A percentile compares a stretch with the other conserved stretches of the same genome.
Conservation (phyloP, 2,113 vertebrate genomes). For the Sinocyclocheilus rhinocerous region DNA sequence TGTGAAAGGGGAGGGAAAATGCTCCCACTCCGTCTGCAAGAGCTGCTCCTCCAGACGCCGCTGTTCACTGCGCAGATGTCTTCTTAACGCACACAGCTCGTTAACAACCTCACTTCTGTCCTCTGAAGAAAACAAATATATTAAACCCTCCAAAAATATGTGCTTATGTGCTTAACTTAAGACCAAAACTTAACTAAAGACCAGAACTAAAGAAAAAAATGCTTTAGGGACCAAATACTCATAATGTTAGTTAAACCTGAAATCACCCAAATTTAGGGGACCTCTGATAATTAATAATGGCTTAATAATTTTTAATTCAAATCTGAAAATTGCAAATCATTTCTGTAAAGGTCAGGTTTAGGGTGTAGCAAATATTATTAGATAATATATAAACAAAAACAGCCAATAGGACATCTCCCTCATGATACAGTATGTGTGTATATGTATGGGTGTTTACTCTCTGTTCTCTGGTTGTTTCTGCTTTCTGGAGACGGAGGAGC, state of each 20-base stretch:
- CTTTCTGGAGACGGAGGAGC: background rate
- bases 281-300: background rate
- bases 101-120: constrained; percentile 75
- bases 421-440: background rate
- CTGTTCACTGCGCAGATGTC: constrained; percentile 84
- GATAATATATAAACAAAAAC: background rate
- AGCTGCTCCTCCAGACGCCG: constrained; percentile 80
- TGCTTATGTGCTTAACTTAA: background rate
- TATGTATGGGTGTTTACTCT: constrained; percentile 6
- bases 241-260: background rate
- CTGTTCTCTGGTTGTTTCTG: constrained; percentile 7
- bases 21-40: constrained; percentile 74
- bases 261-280: background rate
- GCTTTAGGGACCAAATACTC: too few relatives aligned
- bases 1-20: constrained; percentile 59
- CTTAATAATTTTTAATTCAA: background rate
- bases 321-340: background rate
- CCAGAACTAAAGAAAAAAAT: background rate
- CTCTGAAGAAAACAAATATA: background rate
- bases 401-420: too few relatives aligned
- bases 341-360: background rate
- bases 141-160: background rate
- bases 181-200: background rate
- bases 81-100: constrained; percentile 85
- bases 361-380: background rate